Conservation (phyloP, 2,888 invertebrate genomes). For the Orthosia incerta region DNA sequence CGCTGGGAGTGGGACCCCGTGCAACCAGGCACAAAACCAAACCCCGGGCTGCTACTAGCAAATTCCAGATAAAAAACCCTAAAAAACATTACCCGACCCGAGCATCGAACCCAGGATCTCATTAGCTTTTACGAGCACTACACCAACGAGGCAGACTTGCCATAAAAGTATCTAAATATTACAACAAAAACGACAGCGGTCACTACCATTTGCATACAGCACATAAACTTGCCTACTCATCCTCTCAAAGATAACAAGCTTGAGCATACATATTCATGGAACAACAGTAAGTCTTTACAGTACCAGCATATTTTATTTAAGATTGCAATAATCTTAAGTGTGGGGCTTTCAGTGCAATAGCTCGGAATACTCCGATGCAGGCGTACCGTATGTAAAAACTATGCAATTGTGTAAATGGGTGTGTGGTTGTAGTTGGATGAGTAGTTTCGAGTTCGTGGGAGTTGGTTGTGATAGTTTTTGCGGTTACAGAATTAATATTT, state of each 20-base stretch:
- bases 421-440: constrained; percentile 8
- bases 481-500: neutral
- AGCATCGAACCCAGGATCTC: no score
- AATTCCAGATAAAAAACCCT: no score
- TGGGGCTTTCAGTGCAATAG: constrained; percentile 54
- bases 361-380: constrained; percentile 43
- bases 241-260: constrained; percentile 31
- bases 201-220: constrained; percentile 30
- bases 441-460: constrained; percentile 15
- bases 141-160: no score
- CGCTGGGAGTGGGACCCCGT: no score
- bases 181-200: constrained; percentile 4
- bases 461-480: neutral
- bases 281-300: constrained; percentile 43
- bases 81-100: no score
- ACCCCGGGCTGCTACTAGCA: no score
- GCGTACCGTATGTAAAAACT: constrained; percentile 54
- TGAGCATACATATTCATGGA: constrained; percentile 47
- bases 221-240: constrained; percentile 29
- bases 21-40: no score
- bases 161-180: no score
- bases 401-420: constrained; percentile 54
- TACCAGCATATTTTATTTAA: constrained; percentile 59
- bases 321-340: constrained; percentile 62
- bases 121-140: no score